phyloP scores from a whole-genome alignment of 2,888 invertebrate genomes.

The Meganola albula region DNA sequence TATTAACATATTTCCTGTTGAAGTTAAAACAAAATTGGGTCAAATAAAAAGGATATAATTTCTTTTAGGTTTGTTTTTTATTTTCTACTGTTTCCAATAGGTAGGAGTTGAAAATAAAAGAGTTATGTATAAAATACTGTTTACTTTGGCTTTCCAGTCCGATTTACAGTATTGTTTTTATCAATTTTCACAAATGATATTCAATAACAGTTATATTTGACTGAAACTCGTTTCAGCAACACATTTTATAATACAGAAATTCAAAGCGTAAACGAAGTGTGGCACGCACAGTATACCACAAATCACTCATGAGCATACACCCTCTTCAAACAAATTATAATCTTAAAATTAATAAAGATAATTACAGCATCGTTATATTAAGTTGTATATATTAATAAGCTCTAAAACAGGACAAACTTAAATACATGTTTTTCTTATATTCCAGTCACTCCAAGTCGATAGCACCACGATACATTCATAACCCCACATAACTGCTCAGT shows the following conservation, averaged over 20 bases:
- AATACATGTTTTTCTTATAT: constrained; percentile 60
- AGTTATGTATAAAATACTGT: constrained; percentile 68
- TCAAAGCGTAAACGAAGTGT: constrained; percentile 50
- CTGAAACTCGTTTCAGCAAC: constrained; percentile 61
- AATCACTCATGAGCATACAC: constrained; percentile 32
- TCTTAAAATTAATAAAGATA: constrained; percentile 71
- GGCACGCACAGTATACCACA: constrained; percentile 27
- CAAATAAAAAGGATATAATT: constrained; percentile 34
- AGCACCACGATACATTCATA: constrained; percentile 65
- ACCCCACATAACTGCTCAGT: constrained; percentile 46
- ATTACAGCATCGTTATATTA: constrained; percentile 70
- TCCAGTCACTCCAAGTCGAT: constrained; percentile 64
- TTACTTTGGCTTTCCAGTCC: constrained; percentile 77
- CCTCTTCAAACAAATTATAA: constrained; percentile 48
- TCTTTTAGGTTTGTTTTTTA: background rate
- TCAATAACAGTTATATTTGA: constrained; percentile 66
- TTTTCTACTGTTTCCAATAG: background rate
- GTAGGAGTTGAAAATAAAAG: constrained; percentile 33
- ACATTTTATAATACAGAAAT: constrained; percentile 60
- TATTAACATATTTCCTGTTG: constrained; percentile 80
- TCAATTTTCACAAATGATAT: constrained; percentile 63
- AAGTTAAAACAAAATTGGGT: constrained; percentile 81
- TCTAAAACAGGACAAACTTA: constrained; percentile 73
- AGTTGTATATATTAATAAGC: constrained; percentile 74
- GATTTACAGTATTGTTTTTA: constrained; percentile 74